Evolutionary conservation across 2,888 invertebrate species (phyloP).

Genomic region (Hipparchia sbordonii): DNA sequence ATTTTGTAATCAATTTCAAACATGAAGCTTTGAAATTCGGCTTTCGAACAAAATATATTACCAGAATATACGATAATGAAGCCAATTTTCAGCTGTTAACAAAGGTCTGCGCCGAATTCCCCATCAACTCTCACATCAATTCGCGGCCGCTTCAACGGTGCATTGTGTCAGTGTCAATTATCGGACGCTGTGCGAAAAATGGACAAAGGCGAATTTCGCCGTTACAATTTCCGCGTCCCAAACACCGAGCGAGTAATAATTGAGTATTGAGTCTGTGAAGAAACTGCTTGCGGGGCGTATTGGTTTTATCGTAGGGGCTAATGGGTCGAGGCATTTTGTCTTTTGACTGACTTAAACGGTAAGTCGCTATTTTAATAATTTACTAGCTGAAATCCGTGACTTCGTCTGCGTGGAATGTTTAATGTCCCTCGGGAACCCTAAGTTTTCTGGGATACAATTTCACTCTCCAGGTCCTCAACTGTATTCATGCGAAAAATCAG

Average conservation of each 20-base stretch:
- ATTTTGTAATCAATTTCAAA: too few species aligned
- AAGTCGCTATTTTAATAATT: too few species aligned
- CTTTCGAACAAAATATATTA: too few species aligned
- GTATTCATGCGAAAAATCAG: too few species aligned
- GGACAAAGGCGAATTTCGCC: conserved; percentile 43
- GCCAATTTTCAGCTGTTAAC: neutral
- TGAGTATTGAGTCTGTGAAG: conserved; percentile 36
- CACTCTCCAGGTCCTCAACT: too few species aligned
- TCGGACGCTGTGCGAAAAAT: conserved; percentile 40
- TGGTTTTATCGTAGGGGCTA: conserved; percentile 22
- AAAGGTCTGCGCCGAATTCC: neutral
- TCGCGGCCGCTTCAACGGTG: conserved; percentile 31
- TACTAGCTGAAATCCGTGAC: too few species aligned
- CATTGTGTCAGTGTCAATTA: conserved; percentile 48
- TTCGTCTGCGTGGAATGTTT: too few species aligned
- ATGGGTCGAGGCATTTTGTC: neutral
- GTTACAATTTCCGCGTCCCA: conserved; percentile 39
- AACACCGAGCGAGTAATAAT: conserved; percentile 41
- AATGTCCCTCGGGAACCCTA: too few species aligned
- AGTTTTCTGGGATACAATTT: too few species aligned
- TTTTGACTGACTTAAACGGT: neutral
- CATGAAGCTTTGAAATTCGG: too few species aligned
- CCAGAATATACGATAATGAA: too few species aligned
- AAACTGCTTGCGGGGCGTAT: conserved; percentile 34
- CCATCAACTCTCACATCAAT: neutral